Base-by-base conservation (phyloP, 2,797 vertebrate genomes). In the Amblyopsis hoosieri region DNA sequence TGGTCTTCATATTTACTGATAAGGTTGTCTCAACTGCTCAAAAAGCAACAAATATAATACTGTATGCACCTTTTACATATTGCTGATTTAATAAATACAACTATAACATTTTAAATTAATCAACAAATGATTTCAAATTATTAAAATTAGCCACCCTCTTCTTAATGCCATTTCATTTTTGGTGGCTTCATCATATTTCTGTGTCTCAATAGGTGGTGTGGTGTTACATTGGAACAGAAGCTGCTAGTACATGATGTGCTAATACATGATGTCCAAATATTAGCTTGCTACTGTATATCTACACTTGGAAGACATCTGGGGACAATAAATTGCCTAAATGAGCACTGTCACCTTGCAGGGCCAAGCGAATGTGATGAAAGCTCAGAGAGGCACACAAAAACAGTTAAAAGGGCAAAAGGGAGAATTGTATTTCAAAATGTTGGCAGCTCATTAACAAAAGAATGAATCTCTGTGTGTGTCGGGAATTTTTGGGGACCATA, bases 241-340 rank as follows among this genome's bases (percentile, higher is more conserved):
- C 31, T 52, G 48, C 46, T 58, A 55, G 12, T 13, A 23, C n/a
- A 66, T 45, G 48, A 66, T 23, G 53, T 66, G 17, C 45, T 60
- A 69, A 63, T 54, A 58, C 65, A 74, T 65, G 75, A 81, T 55
- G n/a, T 70, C 64, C 17, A 85, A 86, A 82, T 73, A 81, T 81
- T 82, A 82, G 72, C 78, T 69, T 67, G 49, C 60, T 75, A 74
- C 23, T 23, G 3, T 23, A 23, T 80, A 76, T 69, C 64, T 69
- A 59, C 61, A 69, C 37, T 55, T 45, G 61, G 53, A 74, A 73
- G 37, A 62, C 69, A 71, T 63, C 54, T 47, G 75, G 65, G 72
- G 42, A 19, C 63, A 50, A 79, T 80, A 76, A 84, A 80, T 76
- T 76, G 62, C 60, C 46, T 45, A 75, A 74, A 79, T 29, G 55